Evolutionary conservation across 2,113 vertebrate genomes (phyloP), one percentile per base, ranked within the genome.

Genomic region (Sander lucioperca): DNA sequence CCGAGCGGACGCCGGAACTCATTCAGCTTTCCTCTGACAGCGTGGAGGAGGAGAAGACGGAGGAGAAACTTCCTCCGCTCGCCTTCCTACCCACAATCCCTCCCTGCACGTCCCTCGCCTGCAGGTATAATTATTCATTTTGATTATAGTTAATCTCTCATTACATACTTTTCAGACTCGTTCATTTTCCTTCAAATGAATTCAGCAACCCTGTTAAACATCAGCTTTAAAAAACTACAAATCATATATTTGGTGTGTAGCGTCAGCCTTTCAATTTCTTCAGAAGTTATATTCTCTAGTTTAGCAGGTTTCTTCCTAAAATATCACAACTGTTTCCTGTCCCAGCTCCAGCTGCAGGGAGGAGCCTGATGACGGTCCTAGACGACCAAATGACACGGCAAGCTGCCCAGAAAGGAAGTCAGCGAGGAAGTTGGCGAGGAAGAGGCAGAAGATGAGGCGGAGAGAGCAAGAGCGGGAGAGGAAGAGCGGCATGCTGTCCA

Each of bases 1-100:
- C 97, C 0, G 97, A 99, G 86, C 95, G 97, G 61, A 98, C 97
- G 0, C 97, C 97, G 0, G 97, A 99, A 92, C 93, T 99, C 48
- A 96, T 98, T 70, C 96, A 98, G 78, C 93, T 99, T 19, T 98
- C 97, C 6, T 99, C 97, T 0, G 97, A 99, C 88, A 95, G 96
- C 0, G 97, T 97, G 57, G 95, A 94, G 0, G 96, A 96, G 86
- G 88, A 95, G 93, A 82, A 94, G 90, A 1, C 0, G 1, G 15
- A 6, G 0, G 47, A 84, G 19, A 72, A 69, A 61, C 47, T 3
- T 19, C 74, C 65, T 4, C 14, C 62, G 0, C 48, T 51, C 36
- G 9, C 53, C 7, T 69, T 33, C 48, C 0, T 81, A 8, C 89
- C 91, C 56, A 62, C 66, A 16, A 69, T 89, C 33, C 84, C 92